A percentile compares a stretch with the other conserved stretches of the same genome.
Conservation (phyloP, 2,888 invertebrate genomes). For the Eupithecia vulgata region DNA sequence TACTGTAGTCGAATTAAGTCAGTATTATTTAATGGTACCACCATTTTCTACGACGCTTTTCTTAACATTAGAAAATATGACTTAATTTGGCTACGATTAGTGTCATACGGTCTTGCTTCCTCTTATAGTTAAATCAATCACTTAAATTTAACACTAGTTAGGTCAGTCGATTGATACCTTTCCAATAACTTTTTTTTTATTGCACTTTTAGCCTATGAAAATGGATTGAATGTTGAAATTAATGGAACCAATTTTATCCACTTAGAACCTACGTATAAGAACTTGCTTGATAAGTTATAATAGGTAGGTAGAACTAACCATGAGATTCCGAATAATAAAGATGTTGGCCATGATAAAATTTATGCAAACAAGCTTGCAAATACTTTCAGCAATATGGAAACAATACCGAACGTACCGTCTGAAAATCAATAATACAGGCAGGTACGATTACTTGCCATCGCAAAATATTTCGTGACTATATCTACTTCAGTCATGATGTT, state of each 20-base stretch:
- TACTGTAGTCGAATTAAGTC: too few relatives aligned
- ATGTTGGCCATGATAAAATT: constrained; percentile 62
- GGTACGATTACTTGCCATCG: constrained; percentile 5
- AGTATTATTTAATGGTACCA: too few relatives aligned
- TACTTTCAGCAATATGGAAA: not conserved
- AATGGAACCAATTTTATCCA: not conserved
- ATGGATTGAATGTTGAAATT: too few relatives aligned
- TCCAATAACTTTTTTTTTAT: not conserved
- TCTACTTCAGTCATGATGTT: not conserved
- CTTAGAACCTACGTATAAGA: not conserved
- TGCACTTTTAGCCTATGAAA: not conserved
- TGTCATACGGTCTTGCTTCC: too few relatives aligned
- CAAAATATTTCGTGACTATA: not conserved
- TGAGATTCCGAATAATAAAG: constrained; percentile 63
- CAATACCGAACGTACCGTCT: not conserved
- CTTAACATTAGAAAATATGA: too few relatives aligned
- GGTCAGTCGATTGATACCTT: not conserved
- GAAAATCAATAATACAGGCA: constrained; percentile 3
- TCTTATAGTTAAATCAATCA: not conserved
- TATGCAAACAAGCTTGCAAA: not conserved
- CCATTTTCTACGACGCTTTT: too few relatives aligned
- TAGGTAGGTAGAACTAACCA: constrained; percentile 68
- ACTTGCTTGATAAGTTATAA: not conserved
- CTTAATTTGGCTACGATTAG: too few relatives aligned
- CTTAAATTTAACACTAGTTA: not conserved